Base-by-base conservation (phyloP, 2,113 vertebrate genomes). In the Tupaia chinensis region DNA sequence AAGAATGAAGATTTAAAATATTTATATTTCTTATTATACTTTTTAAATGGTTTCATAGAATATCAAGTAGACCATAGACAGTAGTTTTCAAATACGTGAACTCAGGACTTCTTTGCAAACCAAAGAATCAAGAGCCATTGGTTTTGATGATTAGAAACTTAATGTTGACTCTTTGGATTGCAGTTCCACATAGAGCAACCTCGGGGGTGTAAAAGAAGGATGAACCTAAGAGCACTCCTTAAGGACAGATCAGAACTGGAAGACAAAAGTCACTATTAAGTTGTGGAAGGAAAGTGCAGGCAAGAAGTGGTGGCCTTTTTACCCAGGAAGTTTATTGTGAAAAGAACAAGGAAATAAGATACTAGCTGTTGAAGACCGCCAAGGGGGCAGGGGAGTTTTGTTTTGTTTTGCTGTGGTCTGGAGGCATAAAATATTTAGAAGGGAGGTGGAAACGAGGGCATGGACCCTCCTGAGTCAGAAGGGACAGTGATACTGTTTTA, bases 21-120 rank as follows among this genome's bases (percentile, higher is more conserved):
- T 68, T 65, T 77, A 4, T 89, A 11, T 68, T 80, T 89, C 32
- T 95, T 84, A 32, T 23, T 87, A 76, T 80, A 15, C 73, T 97
- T 53, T 44, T 44, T 44, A 4, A 44, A 44, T 44, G 44, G 44
- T 44, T 44, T 44, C 5, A 44, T 44, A 44, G 44, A 44, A 44
- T 44, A 44, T 44, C 56, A 70, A 76, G 29, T 80, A 34, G 44
- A 93, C 32, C 20, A 10, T 4, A 74, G 53, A 15, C 19, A 70
- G 4, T 90, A 65, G 78, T 89, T 94, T 94, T 87, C 44, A 74
- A 60, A 32, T 25, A 66, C 3, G 4, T 25, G 68, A 84, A 63
- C 17, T 80, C 44, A 83, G 94, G 66, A 86, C n/a, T 96, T 94
- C 74, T 76, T 96, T 79, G 54, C n/a, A 94, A 27, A 54, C 8